Evolutionary conservation across 2,113 vertebrate species (phyloP).

Genomic region (Engystomops pustulosus): DNA sequence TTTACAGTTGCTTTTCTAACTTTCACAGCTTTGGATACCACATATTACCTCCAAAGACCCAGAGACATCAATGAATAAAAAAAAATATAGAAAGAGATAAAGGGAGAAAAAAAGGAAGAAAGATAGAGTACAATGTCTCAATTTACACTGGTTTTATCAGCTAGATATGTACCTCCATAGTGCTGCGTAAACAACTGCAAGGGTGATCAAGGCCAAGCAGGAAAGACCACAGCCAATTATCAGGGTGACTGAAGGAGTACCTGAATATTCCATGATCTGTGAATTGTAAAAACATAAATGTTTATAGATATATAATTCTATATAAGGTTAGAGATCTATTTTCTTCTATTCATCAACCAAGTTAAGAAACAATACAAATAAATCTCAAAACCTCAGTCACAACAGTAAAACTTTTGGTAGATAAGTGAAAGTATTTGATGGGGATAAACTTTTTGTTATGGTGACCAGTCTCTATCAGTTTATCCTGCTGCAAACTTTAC

Average conservation of each 20-base stretch:
- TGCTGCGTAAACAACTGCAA: constrained; percentile 93
- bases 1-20: not conserved
- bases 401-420: not conserved
- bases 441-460: not conserved
- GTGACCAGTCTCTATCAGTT: not conserved
- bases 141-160: not conserved
- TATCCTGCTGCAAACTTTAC: not conserved
- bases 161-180: constrained; percentile 90
- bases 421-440: not conserved
- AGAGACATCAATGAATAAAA: not conserved
- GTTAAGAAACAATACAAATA: no score
- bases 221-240: constrained; percentile 98
- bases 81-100: not conserved
- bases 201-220: constrained; percentile 93
- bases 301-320: no score
- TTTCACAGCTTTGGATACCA: not conserved
- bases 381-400: no score
- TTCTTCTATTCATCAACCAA: no score
- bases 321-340: no score
- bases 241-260: constrained; percentile 95
- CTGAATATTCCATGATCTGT: constrained; percentile 98
- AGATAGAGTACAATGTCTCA: not conserved
- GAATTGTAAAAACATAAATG: constrained; percentile 67
- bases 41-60: not conserved
- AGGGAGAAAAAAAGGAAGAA: not conserved